Percentiles rank a stretch among this genome's conserved stretches.
These are phyloP conservation scores for Agrochola macilenta DNA, from an alignment of 2,888 invertebrate species.

Conservation along the genomic window DNA sequence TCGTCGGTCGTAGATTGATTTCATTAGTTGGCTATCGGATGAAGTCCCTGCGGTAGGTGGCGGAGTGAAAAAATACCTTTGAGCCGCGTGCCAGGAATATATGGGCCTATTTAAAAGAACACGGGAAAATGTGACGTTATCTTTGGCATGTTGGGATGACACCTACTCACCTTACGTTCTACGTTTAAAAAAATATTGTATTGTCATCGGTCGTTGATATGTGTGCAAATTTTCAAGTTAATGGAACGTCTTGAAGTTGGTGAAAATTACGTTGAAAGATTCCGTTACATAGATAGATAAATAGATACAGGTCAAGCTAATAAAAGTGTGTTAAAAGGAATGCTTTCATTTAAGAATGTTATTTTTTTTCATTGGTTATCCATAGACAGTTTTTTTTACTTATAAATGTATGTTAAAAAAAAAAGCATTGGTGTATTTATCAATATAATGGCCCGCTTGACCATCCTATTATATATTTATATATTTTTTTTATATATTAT, in stretches of 20 bases:
- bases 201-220: no score
- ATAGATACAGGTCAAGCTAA: neutral
- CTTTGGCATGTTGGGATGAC: neutral
- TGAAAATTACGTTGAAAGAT: no score
- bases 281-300: no score
- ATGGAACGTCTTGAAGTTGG: no score
- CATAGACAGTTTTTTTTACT: neutral
- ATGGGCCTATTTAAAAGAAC: constrained; percentile 21
- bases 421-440: no score
- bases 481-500: no score
- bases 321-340: neutral
- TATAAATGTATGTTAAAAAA: neutral
- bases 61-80: constrained; percentile 48
- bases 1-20: constrained; percentile 70
- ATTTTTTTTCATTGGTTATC: neutral
- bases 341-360: neutral
- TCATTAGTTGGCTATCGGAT: constrained; percentile 69
- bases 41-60: constrained; percentile 41
- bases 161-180: neutral
- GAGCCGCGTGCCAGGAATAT: constrained; percentile 22
- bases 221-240: no score
- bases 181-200: neutral
- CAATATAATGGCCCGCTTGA: neutral
- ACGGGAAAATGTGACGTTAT: constrained; percentile 11
- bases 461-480: neutral